Evolutionary conservation across 2,888 invertebrate genomes (phyloP).

Genomic region (Ichneumoninae sp.): DNA sequence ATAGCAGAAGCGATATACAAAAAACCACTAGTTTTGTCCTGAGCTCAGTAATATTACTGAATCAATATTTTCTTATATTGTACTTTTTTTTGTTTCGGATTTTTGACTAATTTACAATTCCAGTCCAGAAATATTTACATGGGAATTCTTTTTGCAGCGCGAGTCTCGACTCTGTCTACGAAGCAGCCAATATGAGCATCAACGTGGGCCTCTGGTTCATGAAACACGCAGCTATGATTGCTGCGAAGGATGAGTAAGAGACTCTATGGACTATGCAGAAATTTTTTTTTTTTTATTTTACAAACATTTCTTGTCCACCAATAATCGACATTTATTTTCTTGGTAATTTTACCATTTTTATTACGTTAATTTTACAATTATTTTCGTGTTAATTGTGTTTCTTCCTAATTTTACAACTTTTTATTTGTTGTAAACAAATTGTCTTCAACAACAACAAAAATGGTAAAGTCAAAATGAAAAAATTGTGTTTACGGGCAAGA

Average conservation of each 20-base stretch:
- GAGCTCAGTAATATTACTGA: too few relatives aligned
- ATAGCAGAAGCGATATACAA: too few relatives aligned
- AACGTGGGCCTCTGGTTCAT: constrained; percentile 88
- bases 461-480: background rate
- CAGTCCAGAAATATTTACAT: background rate
- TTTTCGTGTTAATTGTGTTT: too few relatives aligned
- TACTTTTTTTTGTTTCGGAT: too few relatives aligned
- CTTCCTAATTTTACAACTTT: background rate
- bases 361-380: too few relatives aligned
- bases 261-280: background rate
- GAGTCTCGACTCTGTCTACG: constrained; percentile 86
- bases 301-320: background rate
- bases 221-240: constrained; percentile 88
- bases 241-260: constrained; percentile 83
- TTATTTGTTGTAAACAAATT: background rate
- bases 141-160: constrained; percentile 71
- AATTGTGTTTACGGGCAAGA: background rate
- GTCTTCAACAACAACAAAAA: background rate
- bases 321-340: background rate
- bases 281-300: background rate
- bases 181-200: constrained; percentile 86
- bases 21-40: too few relatives aligned
- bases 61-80: too few relatives aligned
- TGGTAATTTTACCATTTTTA: background rate
- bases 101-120: background rate